A percentile compares a stretch with the other conserved stretches of the same genome.
Evolutionary conservation across 1,140 invertebrate species (phyloP).

Genomic region (fruit fly (Drosophila melanogaster)): DNA sequence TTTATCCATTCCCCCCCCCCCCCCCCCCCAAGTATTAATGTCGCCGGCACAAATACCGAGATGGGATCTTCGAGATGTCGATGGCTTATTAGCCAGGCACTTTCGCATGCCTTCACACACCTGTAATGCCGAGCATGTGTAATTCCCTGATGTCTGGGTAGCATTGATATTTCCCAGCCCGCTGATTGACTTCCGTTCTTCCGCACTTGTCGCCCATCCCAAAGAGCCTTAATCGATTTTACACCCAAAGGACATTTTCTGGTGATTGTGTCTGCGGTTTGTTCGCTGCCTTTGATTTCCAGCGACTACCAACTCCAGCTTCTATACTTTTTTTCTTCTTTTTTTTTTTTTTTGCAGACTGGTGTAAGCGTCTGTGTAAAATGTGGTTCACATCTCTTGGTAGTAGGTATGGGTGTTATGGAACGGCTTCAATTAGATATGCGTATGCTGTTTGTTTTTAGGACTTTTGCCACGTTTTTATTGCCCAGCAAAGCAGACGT

Average conservation of each 20-base stretch:
- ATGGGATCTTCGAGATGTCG: constrained; percentile 42
- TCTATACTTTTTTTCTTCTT: neutral
- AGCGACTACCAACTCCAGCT: constrained; percentile 5
- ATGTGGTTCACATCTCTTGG: constrained; percentile 21
- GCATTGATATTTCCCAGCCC: constrained; percentile 37
- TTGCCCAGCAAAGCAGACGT: constrained; percentile 60
- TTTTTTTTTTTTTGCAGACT: constrained; percentile 22
- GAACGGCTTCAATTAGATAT: constrained; percentile 71
- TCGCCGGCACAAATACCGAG: constrained; percentile 23
- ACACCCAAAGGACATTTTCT: constrained; percentile 81
- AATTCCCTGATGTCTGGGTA: constrained; percentile 58
- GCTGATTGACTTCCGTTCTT: constrained; percentile 79
- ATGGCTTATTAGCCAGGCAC: constrained; percentile 49
- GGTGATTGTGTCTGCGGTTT: constrained; percentile 79
- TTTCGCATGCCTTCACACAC: constrained; percentile 42
- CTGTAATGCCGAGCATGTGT: constrained; percentile 43
- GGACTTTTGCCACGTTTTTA: constrained; percentile 67
- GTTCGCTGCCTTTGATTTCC: constrained; percentile 68
- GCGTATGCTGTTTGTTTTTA: constrained; percentile 69
- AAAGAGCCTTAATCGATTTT: constrained; percentile 78
- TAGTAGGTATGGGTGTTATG: constrained; percentile 12
- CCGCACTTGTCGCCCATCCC: constrained; percentile 16
- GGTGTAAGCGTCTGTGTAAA: constrained; percentile 60
- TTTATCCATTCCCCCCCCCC: neutral
- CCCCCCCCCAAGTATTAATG: constrained; percentile 43